Conservation (phyloP, 2,888 invertebrate species). For the Crocallis elinguaria region DNA sequence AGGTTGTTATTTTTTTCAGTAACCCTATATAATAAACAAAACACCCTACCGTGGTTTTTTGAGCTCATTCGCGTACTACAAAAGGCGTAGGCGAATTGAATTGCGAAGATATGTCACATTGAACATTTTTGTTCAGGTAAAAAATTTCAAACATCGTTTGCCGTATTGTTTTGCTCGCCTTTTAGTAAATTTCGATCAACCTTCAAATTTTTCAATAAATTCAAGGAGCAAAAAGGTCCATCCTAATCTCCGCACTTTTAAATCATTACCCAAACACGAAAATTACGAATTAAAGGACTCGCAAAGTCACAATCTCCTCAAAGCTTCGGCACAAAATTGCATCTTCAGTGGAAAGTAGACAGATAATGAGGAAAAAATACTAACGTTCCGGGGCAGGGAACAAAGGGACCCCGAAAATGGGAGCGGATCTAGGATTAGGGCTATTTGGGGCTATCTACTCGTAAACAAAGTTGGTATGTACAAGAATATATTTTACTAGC, state of each 20-base stretch:
- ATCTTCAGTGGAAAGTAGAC: constrained; percentile 8
- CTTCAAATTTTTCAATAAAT: background rate
- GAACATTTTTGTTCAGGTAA: no score
- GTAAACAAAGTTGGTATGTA: no score
- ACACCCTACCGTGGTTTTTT: no score
- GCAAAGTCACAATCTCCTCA: constrained; percentile 7
- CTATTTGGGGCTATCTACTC: background rate
- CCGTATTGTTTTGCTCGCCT: no score
- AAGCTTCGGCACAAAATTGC: constrained; percentile 5
- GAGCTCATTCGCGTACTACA: no score
- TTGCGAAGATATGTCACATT: no score
- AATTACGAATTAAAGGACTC: constrained; percentile 2
- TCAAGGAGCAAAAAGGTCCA: background rate
- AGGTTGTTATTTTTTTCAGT: no score
- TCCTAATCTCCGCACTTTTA: background rate
- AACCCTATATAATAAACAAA: no score
- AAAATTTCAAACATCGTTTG: no score
- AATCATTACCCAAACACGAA: constrained; percentile 10
- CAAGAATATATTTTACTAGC: no score
- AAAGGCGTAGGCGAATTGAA: no score
- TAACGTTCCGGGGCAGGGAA: constrained; percentile 4
- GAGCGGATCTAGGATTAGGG: background rate
- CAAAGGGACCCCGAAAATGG: constrained; percentile 2
- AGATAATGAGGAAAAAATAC: constrained; percentile 17
- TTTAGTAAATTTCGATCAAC: no score